phyloP scores from a whole-genome alignment of 2,113 vertebrate species.

The Engystomops pustulosus region DNA sequence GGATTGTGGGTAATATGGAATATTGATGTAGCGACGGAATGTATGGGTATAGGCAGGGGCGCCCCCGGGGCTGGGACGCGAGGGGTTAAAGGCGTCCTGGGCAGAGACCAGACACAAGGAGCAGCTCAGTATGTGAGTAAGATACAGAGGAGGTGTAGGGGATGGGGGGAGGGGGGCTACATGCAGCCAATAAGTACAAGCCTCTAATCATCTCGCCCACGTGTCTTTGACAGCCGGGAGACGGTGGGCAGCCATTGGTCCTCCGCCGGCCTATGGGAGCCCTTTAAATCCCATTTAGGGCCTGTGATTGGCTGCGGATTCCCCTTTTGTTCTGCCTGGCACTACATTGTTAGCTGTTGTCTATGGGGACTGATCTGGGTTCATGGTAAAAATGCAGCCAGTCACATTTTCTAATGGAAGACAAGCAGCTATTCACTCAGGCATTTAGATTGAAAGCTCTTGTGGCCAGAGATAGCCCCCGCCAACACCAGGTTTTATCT shows the following conservation, averaged over 20 bases:
- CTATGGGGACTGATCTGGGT: constrained; percentile 46
- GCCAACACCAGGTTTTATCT: background rate
- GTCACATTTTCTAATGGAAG: constrained; percentile 47
- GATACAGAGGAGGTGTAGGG: constrained; percentile 41
- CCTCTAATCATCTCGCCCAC: constrained; percentile 57
- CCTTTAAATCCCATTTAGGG: constrained; percentile 8
- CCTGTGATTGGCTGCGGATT: constrained; percentile 39
- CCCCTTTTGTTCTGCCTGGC: constrained; percentile 55
- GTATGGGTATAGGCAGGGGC: background rate
- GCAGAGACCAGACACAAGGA: constrained; percentile 39
- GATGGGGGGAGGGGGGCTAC: constrained; percentile 15
- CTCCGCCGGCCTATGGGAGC: constrained; percentile 8
- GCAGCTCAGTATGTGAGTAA: constrained; percentile 53
- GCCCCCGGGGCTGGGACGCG: background rate
- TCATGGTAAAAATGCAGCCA: constrained; percentile 42
- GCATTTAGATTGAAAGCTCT: constrained; percentile 52
- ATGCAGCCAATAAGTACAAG: constrained; percentile 59
- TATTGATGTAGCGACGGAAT: background rate
- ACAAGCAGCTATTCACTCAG: constrained; percentile 22
- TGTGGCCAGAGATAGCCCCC: constrained; percentile 16
- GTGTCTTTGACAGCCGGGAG: constrained; percentile 51
- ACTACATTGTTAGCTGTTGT: constrained; percentile 52
- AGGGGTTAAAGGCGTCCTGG: constrained; percentile 39
- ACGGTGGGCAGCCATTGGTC: constrained; percentile 7
- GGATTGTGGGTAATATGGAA: background rate